These are phyloP conservation scores for Tapera naevia DNA, from an alignment of 2,797 vertebrate species.

Conservation along the genomic window DNA sequence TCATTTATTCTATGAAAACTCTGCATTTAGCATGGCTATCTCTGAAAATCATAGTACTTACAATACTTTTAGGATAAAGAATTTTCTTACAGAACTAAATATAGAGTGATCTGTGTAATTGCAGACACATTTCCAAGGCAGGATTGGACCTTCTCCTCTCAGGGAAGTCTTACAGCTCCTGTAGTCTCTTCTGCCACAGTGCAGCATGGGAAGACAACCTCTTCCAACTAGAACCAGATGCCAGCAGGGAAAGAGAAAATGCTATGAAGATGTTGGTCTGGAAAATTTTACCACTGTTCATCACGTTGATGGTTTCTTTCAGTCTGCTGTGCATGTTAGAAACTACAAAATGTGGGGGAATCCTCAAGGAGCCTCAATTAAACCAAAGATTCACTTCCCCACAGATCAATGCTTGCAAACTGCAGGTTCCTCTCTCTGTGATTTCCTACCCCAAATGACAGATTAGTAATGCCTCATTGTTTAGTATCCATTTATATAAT, in stretches of 20 bases:
- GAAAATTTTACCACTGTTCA: background rate
- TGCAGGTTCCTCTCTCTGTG: background rate
- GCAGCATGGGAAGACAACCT: background rate
- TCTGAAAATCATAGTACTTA: conserved; percentile 31
- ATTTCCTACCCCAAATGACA: background rate
- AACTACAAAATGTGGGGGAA: background rate
- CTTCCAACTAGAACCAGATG: background rate
- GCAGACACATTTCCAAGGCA: conserved; percentile 22
- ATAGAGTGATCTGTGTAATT: conserved; percentile 2
- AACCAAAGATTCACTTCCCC: background rate
- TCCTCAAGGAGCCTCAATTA: background rate
- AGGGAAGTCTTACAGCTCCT: background rate
- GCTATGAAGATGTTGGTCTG: background rate
- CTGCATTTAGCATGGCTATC: conserved; percentile 16
- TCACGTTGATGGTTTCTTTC: background rate
- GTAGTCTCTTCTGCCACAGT: background rate
- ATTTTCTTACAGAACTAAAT: conserved; percentile 51
- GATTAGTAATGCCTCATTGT: background rate
- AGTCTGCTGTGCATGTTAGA: background rate
- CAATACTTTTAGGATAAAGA: conserved; percentile 26
- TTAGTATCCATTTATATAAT: background rate
- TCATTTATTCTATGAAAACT: conserved; percentile 26
- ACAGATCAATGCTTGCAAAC: background rate
- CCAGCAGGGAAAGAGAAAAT: background rate
- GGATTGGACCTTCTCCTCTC: background rate